These are phyloP conservation scores for Osmerus mordax DNA, from an alignment of 2,113 vertebrate genomes.

Conservation along the genomic window DNA sequence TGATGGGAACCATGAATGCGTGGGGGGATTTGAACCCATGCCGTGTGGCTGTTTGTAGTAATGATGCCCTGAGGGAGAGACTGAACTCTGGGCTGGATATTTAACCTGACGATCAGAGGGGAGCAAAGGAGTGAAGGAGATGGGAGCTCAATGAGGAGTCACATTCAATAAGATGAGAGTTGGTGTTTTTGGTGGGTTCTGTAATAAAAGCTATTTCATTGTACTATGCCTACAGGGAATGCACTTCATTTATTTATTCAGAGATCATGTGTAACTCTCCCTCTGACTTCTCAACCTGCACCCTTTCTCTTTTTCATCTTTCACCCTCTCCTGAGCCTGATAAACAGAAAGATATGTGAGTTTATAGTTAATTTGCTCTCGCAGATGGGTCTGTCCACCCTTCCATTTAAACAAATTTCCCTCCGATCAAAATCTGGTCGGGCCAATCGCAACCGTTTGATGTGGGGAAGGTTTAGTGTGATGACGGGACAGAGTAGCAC, in stretches of 20 bases:
- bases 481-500: too few species aligned
- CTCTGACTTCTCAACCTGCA: too few species aligned
- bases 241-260: too few species aligned
- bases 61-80: slow-evolving; percentile 38
- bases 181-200: too few species aligned
- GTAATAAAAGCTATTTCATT: too few species aligned
- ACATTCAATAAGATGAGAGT: not conserved
- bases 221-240: too few species aligned
- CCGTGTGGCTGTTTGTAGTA: slow-evolving; percentile 28
- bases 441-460: too few species aligned
- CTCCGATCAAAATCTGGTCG: too few species aligned
- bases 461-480: too few species aligned
- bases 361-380: not conserved
- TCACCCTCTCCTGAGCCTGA: not conserved
- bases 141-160: not conserved
- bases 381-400: too few species aligned
- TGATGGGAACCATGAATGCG: not conserved
- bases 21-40: slow-evolving; percentile 24
- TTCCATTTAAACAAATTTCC: too few species aligned
- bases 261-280: too few species aligned
- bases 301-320: not conserved
- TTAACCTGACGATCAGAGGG: slow-evolving; percentile 11
- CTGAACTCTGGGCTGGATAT: slow-evolving; percentile 34
- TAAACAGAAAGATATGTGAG: not conserved
- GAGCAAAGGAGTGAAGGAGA: not conserved